Evolutionary conservation across 1,140 invertebrate genomes (phyloP), one percentile per base, ranked within the genome.

Genomic region (Drosophila athabasca): DNA sequence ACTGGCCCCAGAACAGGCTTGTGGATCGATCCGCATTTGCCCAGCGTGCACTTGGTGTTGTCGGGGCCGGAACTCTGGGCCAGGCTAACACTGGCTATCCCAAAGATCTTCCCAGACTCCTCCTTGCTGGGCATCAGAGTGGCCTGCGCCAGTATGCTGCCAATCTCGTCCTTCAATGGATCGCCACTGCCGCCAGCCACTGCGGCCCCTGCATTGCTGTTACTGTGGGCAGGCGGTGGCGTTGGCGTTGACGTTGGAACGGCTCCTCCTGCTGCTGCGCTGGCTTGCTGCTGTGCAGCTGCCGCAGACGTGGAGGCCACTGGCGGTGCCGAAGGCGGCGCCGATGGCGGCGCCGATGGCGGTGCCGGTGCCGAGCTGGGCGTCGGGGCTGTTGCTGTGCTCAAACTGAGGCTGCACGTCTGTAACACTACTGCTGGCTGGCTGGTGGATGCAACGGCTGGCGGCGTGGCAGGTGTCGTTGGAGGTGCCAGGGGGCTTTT

Each of bases 41-140:
- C 91, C 50, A 92, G 48, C 2, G 91, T 92, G 44, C 91, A 92
- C 44, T 92, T 92, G 6, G 91, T 92, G 52, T 92, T 92, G 43
- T 91, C 90, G 0, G 91, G 91, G 0, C 91, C 91, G 0, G 91
- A 92, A 50, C 91, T 92, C 53, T 92, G 91, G 6, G 92, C 92
- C 29, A 92, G 29, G 57, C 89, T 91, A 2, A 92, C 90, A 64
- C 91, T 92, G 51, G 92, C 92, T 61, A 92, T 92, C n/a, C 92
- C 92, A 70, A 92, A 92, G 45, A 92, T 90, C 76, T 92, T 92
- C 7, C 90, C 90, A 0, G 92, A 92, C 46, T 92, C 92, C 64
- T 92, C 92, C 55, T 92, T 92, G 64, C 91, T 92, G 35, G 92
- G 92, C 90, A 92, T 91, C 0, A 92, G 77, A 24, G 90, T 92